phyloP scores from a whole-genome alignment of 2,113 vertebrate species.

The Thryonomys swinderianus region DNA sequence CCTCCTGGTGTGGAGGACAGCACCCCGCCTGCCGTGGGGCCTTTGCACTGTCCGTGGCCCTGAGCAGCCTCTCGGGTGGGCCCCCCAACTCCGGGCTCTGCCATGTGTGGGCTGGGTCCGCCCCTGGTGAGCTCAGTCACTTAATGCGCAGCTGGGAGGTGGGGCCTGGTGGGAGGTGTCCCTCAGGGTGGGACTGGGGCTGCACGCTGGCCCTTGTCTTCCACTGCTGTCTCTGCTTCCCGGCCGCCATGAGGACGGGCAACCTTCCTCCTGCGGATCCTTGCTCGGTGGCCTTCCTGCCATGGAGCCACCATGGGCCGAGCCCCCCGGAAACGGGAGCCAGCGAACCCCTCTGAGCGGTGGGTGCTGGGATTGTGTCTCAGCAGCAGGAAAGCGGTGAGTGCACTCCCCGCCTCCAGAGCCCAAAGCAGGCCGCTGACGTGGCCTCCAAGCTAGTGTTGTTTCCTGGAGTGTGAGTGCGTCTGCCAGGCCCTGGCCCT shows the following conservation, averaged over 20 bases:
- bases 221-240: neutral
- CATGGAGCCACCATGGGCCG: neutral
- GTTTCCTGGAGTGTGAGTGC: neutral
- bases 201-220: neutral
- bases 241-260: neutral
- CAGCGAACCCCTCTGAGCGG: too few relatives aligned
- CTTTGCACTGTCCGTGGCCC: too few relatives aligned
- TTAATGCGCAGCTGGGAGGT: neutral
- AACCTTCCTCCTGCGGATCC: neutral
- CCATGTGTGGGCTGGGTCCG: neutral
- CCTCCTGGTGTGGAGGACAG: too few relatives aligned
- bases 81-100: too few relatives aligned
- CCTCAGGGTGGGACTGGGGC: neutral
- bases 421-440: neutral
- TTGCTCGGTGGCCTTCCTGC: neutral
- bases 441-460: neutral
- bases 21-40: too few relatives aligned
- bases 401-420: neutral
- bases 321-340: neutral
- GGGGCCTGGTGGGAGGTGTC: neutral
- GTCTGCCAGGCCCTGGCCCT: too few relatives aligned
- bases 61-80: too few relatives aligned
- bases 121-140: neutral
- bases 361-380: neutral
- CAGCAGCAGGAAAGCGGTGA: neutral